Conservation (phyloP, 1,140 invertebrate genomes). For the Tenebrio molitor region DNA sequence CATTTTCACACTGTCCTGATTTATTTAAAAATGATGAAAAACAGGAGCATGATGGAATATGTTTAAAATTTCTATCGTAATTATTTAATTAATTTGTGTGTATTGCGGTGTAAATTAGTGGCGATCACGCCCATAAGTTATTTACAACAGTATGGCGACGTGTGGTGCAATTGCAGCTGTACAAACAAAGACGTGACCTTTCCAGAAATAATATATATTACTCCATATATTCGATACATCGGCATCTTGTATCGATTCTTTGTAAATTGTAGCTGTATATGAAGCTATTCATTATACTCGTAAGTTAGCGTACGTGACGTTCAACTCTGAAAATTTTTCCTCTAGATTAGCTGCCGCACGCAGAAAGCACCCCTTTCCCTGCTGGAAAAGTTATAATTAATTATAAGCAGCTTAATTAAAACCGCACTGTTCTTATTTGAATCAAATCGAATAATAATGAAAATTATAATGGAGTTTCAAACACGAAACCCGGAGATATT, state of each 20-base stretch:
- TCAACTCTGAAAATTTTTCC: not conserved
- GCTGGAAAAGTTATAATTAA: constrained; percentile 20
- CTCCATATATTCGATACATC: not conserved
- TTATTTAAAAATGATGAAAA: no score
- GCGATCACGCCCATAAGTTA: not conserved
- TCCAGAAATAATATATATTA: not conserved
- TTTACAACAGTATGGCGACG: not conserved
- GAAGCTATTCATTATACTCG: not conserved
- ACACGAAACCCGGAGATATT: not conserved
- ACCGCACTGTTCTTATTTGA: constrained; percentile 12
- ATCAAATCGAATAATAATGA: constrained; percentile 15
- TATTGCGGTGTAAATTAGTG: no score
- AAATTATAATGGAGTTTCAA: constrained; percentile 5
- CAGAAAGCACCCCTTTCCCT: not conserved
- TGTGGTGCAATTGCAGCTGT: not conserved
- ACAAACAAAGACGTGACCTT: not conserved
- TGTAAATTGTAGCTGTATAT: not conserved
- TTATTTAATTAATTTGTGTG: no score
- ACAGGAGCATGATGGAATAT: no score
- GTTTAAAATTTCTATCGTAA: no score
- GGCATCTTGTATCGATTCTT: not conserved
- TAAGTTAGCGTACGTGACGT: not conserved
- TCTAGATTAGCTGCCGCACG: not conserved
- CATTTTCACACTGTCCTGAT: no score
- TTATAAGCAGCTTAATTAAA: constrained; percentile 15